Evolutionary conservation across 2,113 vertebrate species (phyloP).

Genomic region (Girardinichthys multiradiatus): DNA sequence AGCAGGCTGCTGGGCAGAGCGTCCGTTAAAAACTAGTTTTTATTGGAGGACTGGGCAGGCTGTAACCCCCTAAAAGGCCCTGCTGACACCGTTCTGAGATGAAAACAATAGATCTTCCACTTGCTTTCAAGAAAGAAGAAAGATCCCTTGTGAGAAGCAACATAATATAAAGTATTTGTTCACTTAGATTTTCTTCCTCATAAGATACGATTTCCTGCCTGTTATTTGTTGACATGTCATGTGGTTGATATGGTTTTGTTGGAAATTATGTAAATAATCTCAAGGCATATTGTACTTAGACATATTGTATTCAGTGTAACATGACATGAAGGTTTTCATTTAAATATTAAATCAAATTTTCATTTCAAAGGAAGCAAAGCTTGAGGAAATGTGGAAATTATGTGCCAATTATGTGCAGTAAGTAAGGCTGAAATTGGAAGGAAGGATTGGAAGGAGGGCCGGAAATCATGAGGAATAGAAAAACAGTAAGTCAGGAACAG

Average conservation of each 20-base stretch:
- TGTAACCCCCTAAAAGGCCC: constrained; percentile 45
- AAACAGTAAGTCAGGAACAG: not conserved
- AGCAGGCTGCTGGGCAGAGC: constrained; percentile 45
- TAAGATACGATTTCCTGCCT: no score
- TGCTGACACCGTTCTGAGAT: constrained; percentile 59
- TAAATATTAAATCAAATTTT: no score
- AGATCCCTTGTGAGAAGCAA: not conserved
- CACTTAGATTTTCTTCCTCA: not conserved
- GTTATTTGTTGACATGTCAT: constrained; percentile 26
- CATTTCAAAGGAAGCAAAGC: not conserved
- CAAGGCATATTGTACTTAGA: constrained; percentile 17
- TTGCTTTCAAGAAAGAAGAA: not conserved
- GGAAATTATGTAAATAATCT: not conserved
- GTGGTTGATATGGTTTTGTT: no score
- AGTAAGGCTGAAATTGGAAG: not conserved
- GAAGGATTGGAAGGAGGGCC: not conserved
- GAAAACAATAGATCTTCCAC: constrained; percentile 45
- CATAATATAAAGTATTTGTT: not conserved
- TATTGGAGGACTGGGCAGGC: constrained; percentile 49
- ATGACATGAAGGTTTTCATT: no score
- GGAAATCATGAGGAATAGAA: not conserved
- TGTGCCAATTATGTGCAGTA: not conserved
- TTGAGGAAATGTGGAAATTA: not conserved
- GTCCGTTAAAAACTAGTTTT: constrained; percentile 68
- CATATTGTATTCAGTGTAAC: not conserved